Conservation (phyloP, 2,113 vertebrate genomes). For the Speoplatyrhinus poulsoni region DNA sequence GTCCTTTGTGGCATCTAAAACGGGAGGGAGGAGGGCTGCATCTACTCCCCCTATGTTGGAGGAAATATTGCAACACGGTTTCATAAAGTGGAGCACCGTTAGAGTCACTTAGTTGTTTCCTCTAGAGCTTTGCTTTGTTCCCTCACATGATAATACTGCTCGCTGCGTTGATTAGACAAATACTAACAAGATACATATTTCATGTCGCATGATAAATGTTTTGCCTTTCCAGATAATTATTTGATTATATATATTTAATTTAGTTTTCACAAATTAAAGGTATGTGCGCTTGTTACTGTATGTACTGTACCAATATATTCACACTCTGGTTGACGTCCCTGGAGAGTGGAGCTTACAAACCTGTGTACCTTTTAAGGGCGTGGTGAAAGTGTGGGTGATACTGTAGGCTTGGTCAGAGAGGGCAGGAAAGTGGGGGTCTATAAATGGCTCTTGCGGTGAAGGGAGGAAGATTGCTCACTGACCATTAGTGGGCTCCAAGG, state of each 20-base stretch:
- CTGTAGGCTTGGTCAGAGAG: constrained; percentile 7
- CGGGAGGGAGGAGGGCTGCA: constrained; percentile 20
- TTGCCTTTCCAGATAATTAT: constrained; percentile 5
- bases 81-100: constrained; percentile 67
- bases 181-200: constrained; percentile 29
- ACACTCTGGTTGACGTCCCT: constrained; percentile 2
- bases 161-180: constrained; percentile 40
- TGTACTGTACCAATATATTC: neutral
- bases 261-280: constrained; percentile 5
- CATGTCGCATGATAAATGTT: constrained; percentile 42
- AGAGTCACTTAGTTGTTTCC: constrained; percentile 50
- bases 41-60: constrained; percentile 57
- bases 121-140: constrained; percentile 57
- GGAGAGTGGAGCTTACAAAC: constrained; percentile 7
- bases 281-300: neutral
- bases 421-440: constrained; percentile 29
- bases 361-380: constrained; percentile 24
- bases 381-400: constrained; percentile 30
- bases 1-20: constrained; percentile 67
- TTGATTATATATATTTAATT: constrained; percentile 4
- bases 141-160: constrained; percentile 38
- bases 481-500: constrained; percentile 72
- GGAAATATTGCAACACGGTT: constrained; percentile 49
- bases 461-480: constrained; percentile 53
- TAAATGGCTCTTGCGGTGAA: constrained; percentile 53